Evolutionary conservation across 2,888 invertebrate species (phyloP).

Genomic region (Thecocarcelia acutangulata): DNA sequence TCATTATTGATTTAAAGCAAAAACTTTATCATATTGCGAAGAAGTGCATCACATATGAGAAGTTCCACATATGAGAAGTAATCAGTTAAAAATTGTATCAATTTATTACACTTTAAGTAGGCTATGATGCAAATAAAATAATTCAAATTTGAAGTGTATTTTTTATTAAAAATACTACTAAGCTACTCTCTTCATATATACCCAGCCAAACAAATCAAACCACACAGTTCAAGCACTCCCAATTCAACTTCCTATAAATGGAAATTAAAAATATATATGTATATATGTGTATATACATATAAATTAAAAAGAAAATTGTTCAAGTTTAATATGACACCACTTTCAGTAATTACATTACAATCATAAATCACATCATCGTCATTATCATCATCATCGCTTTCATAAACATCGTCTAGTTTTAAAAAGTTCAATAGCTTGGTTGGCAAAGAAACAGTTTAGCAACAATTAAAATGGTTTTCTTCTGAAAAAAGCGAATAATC

Average conservation of each 20-base stretch:
- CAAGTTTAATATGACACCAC: slow-evolving; percentile 40
- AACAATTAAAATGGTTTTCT: slow-evolving; percentile 55
- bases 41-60: too few relatives aligned
- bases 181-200: neutral
- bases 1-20: too few relatives aligned
- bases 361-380: slow-evolving; percentile 1
- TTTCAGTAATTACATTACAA: slow-evolving; percentile 37
- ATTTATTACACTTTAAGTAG: too few relatives aligned
- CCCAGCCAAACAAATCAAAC: neutral
- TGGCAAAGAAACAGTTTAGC: slow-evolving; percentile 35
- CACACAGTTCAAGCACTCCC: slow-evolving; percentile 5
- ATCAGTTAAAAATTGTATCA: too few relatives aligned
- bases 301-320: slow-evolving; percentile 27
- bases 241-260: slow-evolving; percentile 37
- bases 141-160: too few relatives aligned
- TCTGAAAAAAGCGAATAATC: neutral
- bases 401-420: slow-evolving; percentile 40
- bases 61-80: too few relatives aligned
- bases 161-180: neutral
- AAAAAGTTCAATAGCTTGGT: slow-evolving; percentile 57
- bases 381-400: slow-evolving; percentile 1
- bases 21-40: too few relatives aligned
- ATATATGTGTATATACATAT: too few relatives aligned
- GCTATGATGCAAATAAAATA: too few relatives aligned
- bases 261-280: slow-evolving; percentile 8